These are phyloP conservation scores for Neolamprologus devosi DNA, from an alignment of 2,113 vertebrate genomes.

Conservation along the genomic window DNA sequence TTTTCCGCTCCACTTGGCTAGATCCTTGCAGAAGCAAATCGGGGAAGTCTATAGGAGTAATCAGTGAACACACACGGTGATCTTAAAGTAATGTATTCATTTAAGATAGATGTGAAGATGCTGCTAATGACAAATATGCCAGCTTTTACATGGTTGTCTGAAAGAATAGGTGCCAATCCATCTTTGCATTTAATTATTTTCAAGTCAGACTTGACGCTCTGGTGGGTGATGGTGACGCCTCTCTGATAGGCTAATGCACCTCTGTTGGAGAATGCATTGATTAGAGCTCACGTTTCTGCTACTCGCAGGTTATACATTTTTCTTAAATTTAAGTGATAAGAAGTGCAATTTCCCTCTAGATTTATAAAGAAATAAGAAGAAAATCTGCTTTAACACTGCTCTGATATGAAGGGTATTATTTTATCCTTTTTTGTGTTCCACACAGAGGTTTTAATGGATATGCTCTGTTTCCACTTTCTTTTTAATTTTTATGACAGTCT, in stretches of 20 bases:
- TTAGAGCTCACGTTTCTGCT: not conserved
- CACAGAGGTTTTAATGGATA: not conserved
- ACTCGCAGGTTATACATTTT: not conserved
- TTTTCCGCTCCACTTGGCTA: conserved; percentile 13
- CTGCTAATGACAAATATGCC: not conserved
- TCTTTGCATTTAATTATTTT: not conserved
- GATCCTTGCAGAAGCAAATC: not conserved
- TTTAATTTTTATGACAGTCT: not conserved
- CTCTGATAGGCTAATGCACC: not conserved
- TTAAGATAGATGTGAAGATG: not conserved
- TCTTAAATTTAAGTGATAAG: not conserved
- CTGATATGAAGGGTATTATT: not conserved
- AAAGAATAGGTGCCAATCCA: not conserved
- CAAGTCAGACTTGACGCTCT: conserved; percentile 3
- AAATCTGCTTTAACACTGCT: not conserved
- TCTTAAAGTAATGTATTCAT: not conserved
- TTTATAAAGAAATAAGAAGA: not conserved
- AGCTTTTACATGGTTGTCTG: not conserved
- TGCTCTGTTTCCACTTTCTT: not conserved
- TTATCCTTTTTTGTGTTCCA: not conserved
- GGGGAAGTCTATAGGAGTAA: not conserved
- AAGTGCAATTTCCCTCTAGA: not conserved
- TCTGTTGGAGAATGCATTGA: not conserved
- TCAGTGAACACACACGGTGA: not conserved
- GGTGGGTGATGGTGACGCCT: conserved; percentile 21